Evolutionary conservation across 2,888 invertebrate species (phyloP), one percentile per base, ranked within the genome.

Genomic region (Ochropleura plecta): DNA sequence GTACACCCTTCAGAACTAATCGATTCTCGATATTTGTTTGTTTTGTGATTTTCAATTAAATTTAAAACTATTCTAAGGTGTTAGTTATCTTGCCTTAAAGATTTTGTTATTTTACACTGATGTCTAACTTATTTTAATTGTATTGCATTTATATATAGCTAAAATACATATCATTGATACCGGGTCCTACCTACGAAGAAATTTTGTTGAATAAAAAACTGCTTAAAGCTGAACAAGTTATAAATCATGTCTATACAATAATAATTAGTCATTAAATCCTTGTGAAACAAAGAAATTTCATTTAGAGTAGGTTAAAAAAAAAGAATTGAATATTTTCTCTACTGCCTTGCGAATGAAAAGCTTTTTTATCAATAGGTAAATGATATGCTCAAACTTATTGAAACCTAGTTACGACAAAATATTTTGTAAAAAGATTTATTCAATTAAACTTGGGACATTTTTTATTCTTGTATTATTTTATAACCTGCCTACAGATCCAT

Each of bases 391-490:
- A 86, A 86, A 79, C 60, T 65, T 70, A 66, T 55, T 67, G 18
- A 78, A 74, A 73, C 14, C 12, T 68, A 72, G 16, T 55, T 73
- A 63, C 49, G 63, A 60, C 16, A 67, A 74, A 62, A 73, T 85
- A 83, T 79, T 81, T 85, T 86, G 85, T 83, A 79, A 74, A 69
- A 83, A 70, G 30, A 78, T 79, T 75, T 86, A 81, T 86, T 85
- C 49, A 66, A 86, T 55, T 86, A 86, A 83, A 86, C 57, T 78
- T 79, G 59, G 18, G 12, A 69, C 57, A 71, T 78, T 75, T 67
- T 73, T 65, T 20, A 63, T 30, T n/a, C 14, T 63, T 67, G 62
- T 84, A 48, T 85, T 6, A 74, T 86, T 82, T 77, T 30, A 51
- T 20, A 20, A 40, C 40, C 46, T 6, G 40, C 9, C 4, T 48